Evolutionary conservation across 2,113 vertebrate genomes (phyloP).

Genomic region (Calypte anna): DNA sequence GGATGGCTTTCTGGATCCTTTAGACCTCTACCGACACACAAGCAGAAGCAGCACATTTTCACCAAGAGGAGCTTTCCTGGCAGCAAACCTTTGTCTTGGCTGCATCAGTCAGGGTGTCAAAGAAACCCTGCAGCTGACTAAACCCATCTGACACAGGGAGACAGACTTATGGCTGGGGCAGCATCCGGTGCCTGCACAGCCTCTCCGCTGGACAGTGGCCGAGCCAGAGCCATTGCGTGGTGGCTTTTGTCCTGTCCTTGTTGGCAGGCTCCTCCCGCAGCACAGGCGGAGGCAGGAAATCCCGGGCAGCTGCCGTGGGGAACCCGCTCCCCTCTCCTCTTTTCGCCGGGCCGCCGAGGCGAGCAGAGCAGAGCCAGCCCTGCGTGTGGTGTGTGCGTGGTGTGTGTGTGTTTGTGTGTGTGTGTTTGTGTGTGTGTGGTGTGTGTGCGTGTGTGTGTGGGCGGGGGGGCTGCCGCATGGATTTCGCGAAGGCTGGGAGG

Average conservation of each 20-base stretch:
- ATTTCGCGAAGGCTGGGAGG: slow-evolving; percentile 46
- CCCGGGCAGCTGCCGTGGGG: slow-evolving; percentile 41
- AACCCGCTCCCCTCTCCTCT: background rate
- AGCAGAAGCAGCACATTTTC: background rate
- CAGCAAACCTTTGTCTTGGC: background rate
- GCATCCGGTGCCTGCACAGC: background rate
- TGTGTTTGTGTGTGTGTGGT: too few species aligned
- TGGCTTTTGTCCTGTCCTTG: slow-evolving; percentile 10
- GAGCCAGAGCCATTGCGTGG: background rate
- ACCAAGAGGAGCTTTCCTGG: background rate
- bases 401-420: too few species aligned
- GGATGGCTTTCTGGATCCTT: background rate
- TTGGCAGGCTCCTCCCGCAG: slow-evolving; percentile 30
- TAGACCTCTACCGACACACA: background rate
- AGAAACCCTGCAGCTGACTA: background rate
- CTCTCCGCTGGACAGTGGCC: background rate
- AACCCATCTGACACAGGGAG: background rate
- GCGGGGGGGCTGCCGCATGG: slow-evolving; percentile 66
- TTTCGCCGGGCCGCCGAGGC: background rate
- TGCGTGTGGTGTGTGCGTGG: too few species aligned
- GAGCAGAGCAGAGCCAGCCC: slow-evolving; percentile 28
- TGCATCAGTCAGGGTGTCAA: background rate
- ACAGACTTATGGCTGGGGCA: background rate
- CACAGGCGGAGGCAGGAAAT: slow-evolving; percentile 51
- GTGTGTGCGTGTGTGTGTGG: slow-evolving; percentile 44